phyloP scores from a whole-genome alignment of 2,797 vertebrate species.

The Linurgus olivaceus region DNA sequence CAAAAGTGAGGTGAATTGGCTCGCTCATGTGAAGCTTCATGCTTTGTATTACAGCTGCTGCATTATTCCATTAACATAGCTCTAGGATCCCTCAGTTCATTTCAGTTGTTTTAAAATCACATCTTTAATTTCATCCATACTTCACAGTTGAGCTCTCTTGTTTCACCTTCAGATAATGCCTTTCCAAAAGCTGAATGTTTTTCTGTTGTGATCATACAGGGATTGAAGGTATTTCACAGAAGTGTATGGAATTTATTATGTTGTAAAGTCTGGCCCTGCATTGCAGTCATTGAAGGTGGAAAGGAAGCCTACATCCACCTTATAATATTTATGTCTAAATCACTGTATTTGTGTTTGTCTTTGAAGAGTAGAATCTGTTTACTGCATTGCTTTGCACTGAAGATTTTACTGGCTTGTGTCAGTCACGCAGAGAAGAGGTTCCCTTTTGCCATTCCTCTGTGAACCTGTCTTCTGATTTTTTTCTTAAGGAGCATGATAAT shows the following conservation, averaged over 20 bases:
- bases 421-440: neutral
- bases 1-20: neutral
- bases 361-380: neutral
- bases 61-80: neutral
- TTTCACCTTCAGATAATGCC: conserved; percentile 11
- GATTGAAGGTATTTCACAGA: neutral
- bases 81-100: neutral
- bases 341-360: neutral
- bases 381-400: neutral
- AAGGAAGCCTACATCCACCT: neutral
- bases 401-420: neutral
- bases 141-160: neutral
- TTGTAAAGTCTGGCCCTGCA: neutral
- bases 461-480: neutral
- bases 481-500: neutral
- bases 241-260: neutral
- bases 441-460: neutral
- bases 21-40: rapidly evolving
- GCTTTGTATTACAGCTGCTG: neutral
- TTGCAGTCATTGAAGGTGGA: neutral
- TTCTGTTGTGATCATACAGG: neutral
- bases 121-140: neutral
- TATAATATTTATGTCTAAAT: neutral
- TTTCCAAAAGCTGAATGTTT: neutral
- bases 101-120: neutral